These are phyloP conservation scores for Hirtodrosophila confusa DNA, from an alignment of 2,888 invertebrate species.

Conservation along the genomic window DNA sequence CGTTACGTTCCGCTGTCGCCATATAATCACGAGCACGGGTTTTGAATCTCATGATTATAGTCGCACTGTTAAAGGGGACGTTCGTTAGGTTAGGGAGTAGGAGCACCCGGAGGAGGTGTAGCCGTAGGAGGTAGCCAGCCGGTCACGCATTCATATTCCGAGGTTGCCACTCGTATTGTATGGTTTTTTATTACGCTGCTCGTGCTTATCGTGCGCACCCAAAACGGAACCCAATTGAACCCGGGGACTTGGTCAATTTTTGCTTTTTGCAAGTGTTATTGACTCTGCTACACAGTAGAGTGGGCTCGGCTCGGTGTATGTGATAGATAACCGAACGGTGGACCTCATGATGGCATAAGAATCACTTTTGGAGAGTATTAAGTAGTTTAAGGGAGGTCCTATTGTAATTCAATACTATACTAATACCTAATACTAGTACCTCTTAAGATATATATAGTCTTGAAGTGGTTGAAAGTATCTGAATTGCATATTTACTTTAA, in stretches of 20 bases:
- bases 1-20: conserved; percentile 46
- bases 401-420: too few relatives aligned
- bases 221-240: conserved; percentile 34
- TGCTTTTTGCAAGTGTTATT: conserved; percentile 65
- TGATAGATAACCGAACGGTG: conserved; percentile 28
- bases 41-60: conserved; percentile 73
- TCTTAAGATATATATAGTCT: too few relatives aligned
- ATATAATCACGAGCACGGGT: conserved; percentile 67
- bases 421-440: too few relatives aligned
- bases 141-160: conserved; percentile 38
- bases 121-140: conserved; percentile 18
- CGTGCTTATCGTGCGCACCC: conserved; percentile 53
- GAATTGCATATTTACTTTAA: too few relatives aligned
- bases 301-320: conserved; percentile 63
- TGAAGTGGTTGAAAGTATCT: too few relatives aligned
- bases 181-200: conserved; percentile 24
- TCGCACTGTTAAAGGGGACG: conserved; percentile 20
- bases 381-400: too few relatives aligned
- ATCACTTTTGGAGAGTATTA: conserved; percentile 1
- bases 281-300: conserved; percentile 58
- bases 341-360: conserved; percentile 1
- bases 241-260: conserved; percentile 70
- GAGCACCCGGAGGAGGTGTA: neutral
- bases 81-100: conserved; percentile 4
- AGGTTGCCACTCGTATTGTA: conserved; percentile 23